Conservation (phyloP, 2,797 vertebrate genomes). For the Enteromius argenteus region DNA sequence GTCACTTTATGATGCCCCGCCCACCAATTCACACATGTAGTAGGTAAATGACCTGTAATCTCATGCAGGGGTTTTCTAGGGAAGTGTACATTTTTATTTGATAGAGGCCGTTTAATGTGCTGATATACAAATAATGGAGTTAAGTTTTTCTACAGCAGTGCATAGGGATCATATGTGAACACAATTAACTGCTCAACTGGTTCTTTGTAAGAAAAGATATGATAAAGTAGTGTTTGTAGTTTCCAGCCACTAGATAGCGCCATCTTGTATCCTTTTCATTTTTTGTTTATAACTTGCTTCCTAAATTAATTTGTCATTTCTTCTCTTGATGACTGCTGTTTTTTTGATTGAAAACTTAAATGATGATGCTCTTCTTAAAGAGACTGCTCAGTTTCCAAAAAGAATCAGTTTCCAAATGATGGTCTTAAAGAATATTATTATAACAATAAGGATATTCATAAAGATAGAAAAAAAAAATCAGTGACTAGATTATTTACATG, state of each 20-base stretch:
- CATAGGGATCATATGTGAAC: neutral
- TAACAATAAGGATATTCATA: neutral
- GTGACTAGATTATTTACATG: neutral
- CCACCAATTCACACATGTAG: neutral
- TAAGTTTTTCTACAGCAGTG: neutral
- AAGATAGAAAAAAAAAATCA: neutral
- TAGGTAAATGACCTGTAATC: neutral
- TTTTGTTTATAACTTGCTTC: neutral
- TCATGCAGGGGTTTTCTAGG: neutral
- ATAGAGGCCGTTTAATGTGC: neutral
- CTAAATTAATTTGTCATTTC: neutral
- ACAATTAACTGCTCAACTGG: neutral
- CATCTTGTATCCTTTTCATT: neutral
- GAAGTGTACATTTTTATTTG: neutral
- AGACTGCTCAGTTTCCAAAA: neutral
- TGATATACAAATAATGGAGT: neutral
- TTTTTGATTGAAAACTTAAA: neutral
- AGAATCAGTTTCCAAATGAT: neutral
- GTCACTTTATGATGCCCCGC: neutral
- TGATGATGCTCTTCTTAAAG: neutral
- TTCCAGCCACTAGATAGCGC: conserved; percentile 8
- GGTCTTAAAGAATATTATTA: neutral
- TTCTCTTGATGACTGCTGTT: neutral
- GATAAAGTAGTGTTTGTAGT: neutral
- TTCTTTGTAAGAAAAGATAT: neutral